Conservation (phyloP, 1,140 invertebrate species). For the Micrasema minimum region DNA sequence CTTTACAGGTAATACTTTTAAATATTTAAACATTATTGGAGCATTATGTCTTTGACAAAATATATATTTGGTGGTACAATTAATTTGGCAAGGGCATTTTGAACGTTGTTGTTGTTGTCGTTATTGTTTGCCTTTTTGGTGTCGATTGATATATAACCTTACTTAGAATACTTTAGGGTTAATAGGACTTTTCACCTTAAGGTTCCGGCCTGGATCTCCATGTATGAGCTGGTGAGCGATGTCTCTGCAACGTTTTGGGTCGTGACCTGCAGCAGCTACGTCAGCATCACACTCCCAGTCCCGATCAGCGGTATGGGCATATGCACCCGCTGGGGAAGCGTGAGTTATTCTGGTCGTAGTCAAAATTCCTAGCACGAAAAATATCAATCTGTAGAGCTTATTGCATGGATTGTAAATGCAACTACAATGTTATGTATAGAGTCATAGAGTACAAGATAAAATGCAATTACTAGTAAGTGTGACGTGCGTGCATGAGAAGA, state of each 20-base stretch:
- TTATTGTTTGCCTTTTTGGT: no score
- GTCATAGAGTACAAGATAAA: not conserved
- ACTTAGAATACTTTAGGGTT: not conserved
- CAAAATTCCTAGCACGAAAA: slow-evolving; percentile 74
- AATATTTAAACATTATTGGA: no score
- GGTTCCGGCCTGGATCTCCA: slow-evolving; percentile 70
- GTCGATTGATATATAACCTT: no score
- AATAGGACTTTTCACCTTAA: slow-evolving; percentile 65
- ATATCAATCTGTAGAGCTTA: not conserved
- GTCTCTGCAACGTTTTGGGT: slow-evolving; percentile 70
- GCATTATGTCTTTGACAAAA: no score
- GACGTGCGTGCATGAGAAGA: no score
- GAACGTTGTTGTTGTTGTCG: no score
- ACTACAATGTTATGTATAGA: not conserved
- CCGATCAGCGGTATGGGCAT: slow-evolving; percentile 78
- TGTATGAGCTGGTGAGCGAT: slow-evolving; percentile 81
- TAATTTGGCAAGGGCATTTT: no score
- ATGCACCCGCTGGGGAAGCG: slow-evolving; percentile 79
- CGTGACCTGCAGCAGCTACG: slow-evolving; percentile 59
- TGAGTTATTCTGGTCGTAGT: slow-evolving; percentile 84
- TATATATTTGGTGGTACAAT: no score
- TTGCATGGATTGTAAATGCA: no score
- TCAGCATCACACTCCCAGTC: slow-evolving; percentile 81
- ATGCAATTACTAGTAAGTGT: not conserved
- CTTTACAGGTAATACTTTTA: no score